Base-by-base conservation (phyloP, 2,797 vertebrate species). In the Hyperoplus lanceolatus region DNA sequence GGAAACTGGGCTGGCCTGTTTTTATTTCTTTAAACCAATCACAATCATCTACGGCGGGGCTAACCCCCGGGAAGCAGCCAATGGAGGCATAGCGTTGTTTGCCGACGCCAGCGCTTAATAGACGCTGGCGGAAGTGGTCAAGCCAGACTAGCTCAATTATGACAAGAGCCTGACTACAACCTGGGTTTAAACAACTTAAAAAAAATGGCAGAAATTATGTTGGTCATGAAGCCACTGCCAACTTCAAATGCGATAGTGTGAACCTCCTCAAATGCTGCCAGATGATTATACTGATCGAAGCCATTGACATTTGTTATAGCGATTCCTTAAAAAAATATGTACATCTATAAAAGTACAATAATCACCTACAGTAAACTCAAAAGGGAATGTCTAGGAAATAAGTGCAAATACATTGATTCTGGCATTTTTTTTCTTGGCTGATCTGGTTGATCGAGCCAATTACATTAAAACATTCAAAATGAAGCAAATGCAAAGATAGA, bases 251-350 rank as follows among this genome's bases (percentile, higher is more conserved):
- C 2, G 51, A 38, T 14, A 18, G 53, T 9, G 4, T 61, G 56
- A 85, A 68, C 53, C 46, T 73, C 59, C 65, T 36, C 21, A 14
- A 68, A 12, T 9, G n/a, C 63, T 55, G 62, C 75, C 55, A 70
- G 56, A 46, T 13, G 21, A 63, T 57, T 51, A 36, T 8, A 51
- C 67, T 64, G 68, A 80, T 77, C 70, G 77, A 77, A 89, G 21
- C 16, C 53, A 48, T 3, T 18, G 38, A 78, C 68, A 72, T 80
- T 75, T 45, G 62, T 18, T 36, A 84, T 38, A 56, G 73, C 45
- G 8, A 72, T 3, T 6, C 4, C 7, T 51, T 59, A 0, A 15
- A 77, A 79, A 75, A 55, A 41, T 8, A 12, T 13, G 50, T 60
- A 61, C 5, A 9, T 9, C 5, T n/a, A 4, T 61, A 7, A 6